These are phyloP conservation scores for Agelas oroides DNA, from an alignment of 37 sponge, comb jelly and placozoan genomes.

Conservation along the genomic window DNA sequence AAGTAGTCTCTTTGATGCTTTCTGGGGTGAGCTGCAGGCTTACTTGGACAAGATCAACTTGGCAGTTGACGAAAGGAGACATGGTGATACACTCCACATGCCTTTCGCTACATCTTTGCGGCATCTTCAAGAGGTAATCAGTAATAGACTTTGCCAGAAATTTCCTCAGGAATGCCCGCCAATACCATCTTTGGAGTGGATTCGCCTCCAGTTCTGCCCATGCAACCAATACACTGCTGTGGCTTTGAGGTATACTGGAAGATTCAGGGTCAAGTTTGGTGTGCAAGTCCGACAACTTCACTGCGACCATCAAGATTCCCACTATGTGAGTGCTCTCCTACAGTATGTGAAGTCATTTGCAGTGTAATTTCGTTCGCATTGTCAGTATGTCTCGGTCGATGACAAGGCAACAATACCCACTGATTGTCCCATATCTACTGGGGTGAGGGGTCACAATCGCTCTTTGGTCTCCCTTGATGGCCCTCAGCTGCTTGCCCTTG, in stretches of 20 bases:
- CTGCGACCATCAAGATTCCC: slow-evolving; percentile 26
- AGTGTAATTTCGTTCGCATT: neutral
- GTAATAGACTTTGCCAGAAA: slow-evolving; percentile 3
- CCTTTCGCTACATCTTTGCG: slow-evolving; percentile 45
- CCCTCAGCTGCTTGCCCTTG: slow-evolving; percentile 21
- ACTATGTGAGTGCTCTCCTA: slow-evolving; percentile 30
- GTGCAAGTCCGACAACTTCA: slow-evolving; percentile 24
- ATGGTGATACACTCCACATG: slow-evolving; percentile 40
- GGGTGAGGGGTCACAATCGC: slow-evolving; percentile 45
- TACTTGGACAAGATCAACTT: slow-evolving; percentile 7
- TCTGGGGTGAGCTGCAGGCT: slow-evolving; percentile 10
- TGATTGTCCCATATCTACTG: slow-evolving; percentile 23
- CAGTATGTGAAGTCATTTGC: slow-evolving; percentile 6
- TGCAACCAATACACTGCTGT: neutral
- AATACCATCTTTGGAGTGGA: slow-evolving; percentile 2
- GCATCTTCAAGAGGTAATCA: slow-evolving; percentile 26
- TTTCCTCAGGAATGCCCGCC: slow-evolving; percentile 4
- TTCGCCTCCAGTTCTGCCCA: slow-evolving; percentile 4
- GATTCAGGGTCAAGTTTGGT: slow-evolving; percentile 36
- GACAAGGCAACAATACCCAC: slow-evolving; percentile 22
- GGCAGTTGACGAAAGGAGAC: slow-evolving; percentile 39
- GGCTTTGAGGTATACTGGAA: slow-evolving; percentile 25
- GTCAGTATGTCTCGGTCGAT: slow-evolving; percentile 14
- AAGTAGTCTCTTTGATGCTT: neutral
- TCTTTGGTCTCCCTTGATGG: slow-evolving; percentile 31